Percentiles rank a stretch among this genome's conserved stretches.
Evolutionary conservation across 2,113 vertebrate genomes (phyloP).

Genomic region (Ophiodon elongatus): DNA sequence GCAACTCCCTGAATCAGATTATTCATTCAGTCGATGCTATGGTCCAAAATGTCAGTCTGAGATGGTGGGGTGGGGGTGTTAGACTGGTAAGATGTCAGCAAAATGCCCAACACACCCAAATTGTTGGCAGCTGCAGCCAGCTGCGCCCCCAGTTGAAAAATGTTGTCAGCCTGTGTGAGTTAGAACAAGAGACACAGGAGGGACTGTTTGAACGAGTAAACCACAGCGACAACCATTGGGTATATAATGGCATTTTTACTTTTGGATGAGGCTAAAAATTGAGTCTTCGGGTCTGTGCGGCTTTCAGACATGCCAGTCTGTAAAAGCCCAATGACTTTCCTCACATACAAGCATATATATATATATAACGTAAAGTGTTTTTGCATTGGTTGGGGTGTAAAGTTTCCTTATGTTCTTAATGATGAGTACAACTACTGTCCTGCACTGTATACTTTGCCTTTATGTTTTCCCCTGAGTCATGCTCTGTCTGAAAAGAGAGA

Average conservation of each 20-base stretch:
- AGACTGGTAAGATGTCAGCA: neutral
- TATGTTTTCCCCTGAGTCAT: constrained; percentile 19
- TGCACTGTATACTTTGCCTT: neutral
- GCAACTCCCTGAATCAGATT: neutral
- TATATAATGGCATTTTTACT: neutral
- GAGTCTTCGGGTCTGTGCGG: neutral
- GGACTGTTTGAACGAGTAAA: neutral
- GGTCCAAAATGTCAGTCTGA: neutral
- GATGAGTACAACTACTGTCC: neutral
- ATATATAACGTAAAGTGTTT: neutral
- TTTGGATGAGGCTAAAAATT: neutral
- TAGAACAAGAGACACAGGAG: neutral
- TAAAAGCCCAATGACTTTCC: neutral
- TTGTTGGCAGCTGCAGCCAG: neutral
- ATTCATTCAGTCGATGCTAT: neutral
- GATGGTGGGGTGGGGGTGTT: neutral
- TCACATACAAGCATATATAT: neutral
- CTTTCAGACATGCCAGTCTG: neutral
- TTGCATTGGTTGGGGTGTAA: neutral
- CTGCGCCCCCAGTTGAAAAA: neutral
- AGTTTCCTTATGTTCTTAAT: neutral
- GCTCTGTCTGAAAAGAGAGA: too few species aligned
- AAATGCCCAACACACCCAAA: neutral
- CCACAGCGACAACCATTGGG: neutral
- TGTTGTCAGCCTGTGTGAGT: neutral